These are phyloP conservation scores for Caenorhabditis inopinata DNA, from an alignment of 1,140 invertebrate genomes.

Conservation along the genomic window DNA sequence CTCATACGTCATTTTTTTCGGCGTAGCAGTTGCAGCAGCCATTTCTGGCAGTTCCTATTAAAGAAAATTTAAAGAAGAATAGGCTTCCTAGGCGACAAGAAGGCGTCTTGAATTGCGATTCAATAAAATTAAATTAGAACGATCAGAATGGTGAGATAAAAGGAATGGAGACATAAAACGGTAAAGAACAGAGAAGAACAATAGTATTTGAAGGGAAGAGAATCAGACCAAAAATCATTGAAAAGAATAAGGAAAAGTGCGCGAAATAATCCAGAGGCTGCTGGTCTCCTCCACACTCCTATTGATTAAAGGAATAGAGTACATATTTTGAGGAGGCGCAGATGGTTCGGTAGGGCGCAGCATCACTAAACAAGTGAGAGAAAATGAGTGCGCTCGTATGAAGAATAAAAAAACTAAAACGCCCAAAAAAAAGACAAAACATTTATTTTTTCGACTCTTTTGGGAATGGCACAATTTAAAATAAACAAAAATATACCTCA, in stretches of 20 bases:
- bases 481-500: too few species aligned
- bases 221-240: background rate
- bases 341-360: background rate
- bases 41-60: background rate
- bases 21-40: background rate
- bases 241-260: background rate
- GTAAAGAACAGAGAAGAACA: background rate
- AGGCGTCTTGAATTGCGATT: background rate
- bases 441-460: too few species aligned
- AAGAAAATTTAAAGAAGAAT: background rate
- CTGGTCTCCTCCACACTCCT: background rate
- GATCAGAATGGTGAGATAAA: constrained; percentile 13
- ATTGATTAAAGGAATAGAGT: constrained; percentile 1
- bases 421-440: too few species aligned
- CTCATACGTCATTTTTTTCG: background rate
- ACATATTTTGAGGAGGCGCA: background rate
- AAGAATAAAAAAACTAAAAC: too few species aligned
- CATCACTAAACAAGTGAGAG: background rate
- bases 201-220: background rate
- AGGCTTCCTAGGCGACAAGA: too few species aligned
- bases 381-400: background rate
- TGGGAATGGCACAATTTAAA: too few species aligned
- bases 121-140: constrained; percentile 30
- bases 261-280: constrained; percentile 6
- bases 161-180: background rate